Percentiles rank a stretch among this genome's conserved stretches.
phyloP scores from a whole-genome alignment of 2,888 invertebrate species.

The Drosophila basisetae region DNA sequence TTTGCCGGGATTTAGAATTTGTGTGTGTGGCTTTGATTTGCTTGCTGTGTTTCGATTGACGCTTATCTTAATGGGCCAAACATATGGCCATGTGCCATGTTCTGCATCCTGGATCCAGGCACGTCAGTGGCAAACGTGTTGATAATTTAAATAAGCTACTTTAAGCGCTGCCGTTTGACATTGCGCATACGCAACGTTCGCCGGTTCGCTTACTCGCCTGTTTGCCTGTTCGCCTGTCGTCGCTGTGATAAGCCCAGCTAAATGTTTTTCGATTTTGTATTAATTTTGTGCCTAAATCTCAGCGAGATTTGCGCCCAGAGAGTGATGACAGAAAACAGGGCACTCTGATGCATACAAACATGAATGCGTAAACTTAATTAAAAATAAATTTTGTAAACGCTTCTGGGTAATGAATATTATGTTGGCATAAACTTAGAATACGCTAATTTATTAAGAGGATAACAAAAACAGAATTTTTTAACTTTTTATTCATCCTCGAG shows the following conservation, averaged over 20 bases:
- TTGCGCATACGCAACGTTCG: slow-evolving; percentile 77
- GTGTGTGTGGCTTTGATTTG: slow-evolving; percentile 57
- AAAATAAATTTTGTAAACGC: slow-evolving; percentile 59
- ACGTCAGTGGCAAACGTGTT: slow-evolving; percentile 66
- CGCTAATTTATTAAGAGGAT: not conserved
- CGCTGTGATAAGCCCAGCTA: slow-evolving; percentile 72
- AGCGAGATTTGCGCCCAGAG: slow-evolving; percentile 55
- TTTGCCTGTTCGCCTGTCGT: slow-evolving; percentile 67
- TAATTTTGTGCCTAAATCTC: slow-evolving; percentile 75
- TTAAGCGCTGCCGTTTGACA: slow-evolving; percentile 58
- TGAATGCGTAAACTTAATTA: slow-evolving; percentile 54
- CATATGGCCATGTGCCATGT: slow-evolving; percentile 62
- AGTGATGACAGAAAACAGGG: slow-evolving; percentile 1
- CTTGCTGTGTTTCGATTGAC: slow-evolving; percentile 69
- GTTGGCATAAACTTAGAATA: not conserved
- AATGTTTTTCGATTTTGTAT: slow-evolving; percentile 79
- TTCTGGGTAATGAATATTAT: not conserved
- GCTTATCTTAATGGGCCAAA: slow-evolving; percentile 82
- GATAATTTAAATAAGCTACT: slow-evolving; percentile 82
- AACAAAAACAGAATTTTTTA: not conserved
- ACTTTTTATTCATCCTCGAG: not conserved
- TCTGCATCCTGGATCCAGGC: not conserved
- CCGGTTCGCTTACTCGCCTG: slow-evolving; percentile 53
- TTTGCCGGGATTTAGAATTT: slow-evolving; percentile 80
- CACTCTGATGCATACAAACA: not conserved